Percentiles rank a stretch among this genome's conserved stretches.
Conservation (phyloP, 2,888 invertebrate genomes). For the Drosophila diplacantha region DNA sequence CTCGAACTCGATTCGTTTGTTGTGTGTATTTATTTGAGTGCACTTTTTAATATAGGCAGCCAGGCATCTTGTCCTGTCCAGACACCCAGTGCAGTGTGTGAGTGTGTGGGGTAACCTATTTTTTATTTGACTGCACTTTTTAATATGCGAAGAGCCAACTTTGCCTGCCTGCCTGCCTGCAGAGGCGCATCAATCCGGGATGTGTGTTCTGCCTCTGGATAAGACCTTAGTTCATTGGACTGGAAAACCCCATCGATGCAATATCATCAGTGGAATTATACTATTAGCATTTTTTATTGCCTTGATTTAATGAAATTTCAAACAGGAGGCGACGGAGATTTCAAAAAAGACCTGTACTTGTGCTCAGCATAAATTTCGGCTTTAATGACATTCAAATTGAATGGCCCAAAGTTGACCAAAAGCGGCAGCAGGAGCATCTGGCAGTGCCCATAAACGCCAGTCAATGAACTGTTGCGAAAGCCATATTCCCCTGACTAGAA, state of each 20-base stretch:
- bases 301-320: constrained; percentile 30
- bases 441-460: constrained; percentile 41
- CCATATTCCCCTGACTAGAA: constrained; percentile 24
- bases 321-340: constrained; percentile 3
- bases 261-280: constrained; percentile 17
- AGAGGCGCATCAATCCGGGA: constrained; percentile 24
- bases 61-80: constrained; percentile 45
- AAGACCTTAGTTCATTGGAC: constrained; percentile 39
- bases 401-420: constrained; percentile 41
- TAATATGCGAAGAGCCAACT: constrained; percentile 34
- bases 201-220: constrained; percentile 9
- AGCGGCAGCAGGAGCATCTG: constrained; percentile 35
- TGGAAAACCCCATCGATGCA: constrained; percentile 45
- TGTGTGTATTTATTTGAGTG: constrained; percentile 43
- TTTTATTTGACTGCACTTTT: constrained; percentile 52
- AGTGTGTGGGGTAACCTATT: constrained; percentile 37
- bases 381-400: constrained; percentile 57
- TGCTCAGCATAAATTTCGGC: constrained; percentile 56
- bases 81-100: constrained; percentile 11
- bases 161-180: constrained; percentile 2
- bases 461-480: constrained; percentile 44
- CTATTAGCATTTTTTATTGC: constrained; percentile 35
- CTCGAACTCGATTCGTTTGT: background rate
- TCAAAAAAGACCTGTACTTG: constrained; percentile 30
- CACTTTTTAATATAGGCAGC: constrained; percentile 56